Conservation (phyloP, 2,113 vertebrate genomes). For the Burhinus bistriatus region DNA sequence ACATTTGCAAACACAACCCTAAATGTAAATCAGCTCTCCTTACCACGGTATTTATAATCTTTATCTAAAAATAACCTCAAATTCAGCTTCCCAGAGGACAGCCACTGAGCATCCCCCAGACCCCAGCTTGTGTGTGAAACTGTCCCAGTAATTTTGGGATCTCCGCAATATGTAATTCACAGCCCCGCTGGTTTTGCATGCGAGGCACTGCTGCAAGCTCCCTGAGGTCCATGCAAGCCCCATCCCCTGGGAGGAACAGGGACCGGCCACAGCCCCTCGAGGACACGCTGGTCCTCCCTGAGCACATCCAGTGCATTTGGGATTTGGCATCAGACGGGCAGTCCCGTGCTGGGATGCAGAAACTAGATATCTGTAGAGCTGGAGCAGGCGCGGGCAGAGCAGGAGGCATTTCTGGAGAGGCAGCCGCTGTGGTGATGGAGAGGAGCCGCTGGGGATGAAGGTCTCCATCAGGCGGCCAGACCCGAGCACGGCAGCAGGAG, state of each 20-base stretch:
- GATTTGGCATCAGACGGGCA: not conserved
- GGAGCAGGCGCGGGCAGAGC: not conserved
- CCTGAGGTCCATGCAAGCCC: not conserved
- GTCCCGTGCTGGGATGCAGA: not conserved
- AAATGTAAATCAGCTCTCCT: constrained; percentile 29
- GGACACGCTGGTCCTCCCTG: not conserved
- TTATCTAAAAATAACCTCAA: constrained; percentile 27
- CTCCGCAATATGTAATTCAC: not conserved
- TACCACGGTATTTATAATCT: constrained; percentile 12
- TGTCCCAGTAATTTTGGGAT: constrained; percentile 45
- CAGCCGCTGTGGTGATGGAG: not conserved
- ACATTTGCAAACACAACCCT: not conserved
- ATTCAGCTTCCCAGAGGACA: constrained; percentile 30
- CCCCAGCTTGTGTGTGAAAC: constrained; percentile 14
- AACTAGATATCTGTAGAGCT: not conserved
- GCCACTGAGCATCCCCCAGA: constrained; percentile 41
- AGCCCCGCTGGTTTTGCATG: not conserved
- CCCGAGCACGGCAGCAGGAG: not conserved
- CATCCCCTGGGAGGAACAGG: not conserved
- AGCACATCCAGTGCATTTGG: not conserved
- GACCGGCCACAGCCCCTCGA: not conserved
- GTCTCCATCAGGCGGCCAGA: constrained; percentile 57
- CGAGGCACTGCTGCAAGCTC: not conserved
- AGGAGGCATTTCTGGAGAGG: not conserved
- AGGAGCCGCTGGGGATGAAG: not conserved